phyloP scores from a whole-genome alignment of 2,888 invertebrate species.

The Dusona sp. region DNA sequence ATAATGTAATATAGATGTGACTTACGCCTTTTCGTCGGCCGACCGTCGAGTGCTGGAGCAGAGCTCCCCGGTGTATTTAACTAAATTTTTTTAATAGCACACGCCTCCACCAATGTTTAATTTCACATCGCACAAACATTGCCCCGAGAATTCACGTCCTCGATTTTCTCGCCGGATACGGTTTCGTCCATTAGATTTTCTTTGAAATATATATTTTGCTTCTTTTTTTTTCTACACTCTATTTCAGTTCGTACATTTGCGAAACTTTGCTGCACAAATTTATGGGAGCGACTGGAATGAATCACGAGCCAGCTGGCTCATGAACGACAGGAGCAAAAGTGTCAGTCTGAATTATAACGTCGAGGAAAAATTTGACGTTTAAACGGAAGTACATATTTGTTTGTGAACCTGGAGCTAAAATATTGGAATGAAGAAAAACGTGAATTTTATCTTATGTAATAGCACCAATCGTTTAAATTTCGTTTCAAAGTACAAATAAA shows the following conservation, averaged over 20 bases:
- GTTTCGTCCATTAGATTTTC: conserved; percentile 48
- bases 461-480: no score
- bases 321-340: conserved; percentile 10
- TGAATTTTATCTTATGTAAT: not conserved
- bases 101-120: conserved; percentile 57
- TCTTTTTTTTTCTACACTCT: conserved; percentile 26
- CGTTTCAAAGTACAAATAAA: no score
- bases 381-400: conserved; percentile 17
- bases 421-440: not conserved
- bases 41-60: not conserved
- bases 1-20: not conserved
- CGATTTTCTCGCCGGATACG: conserved; percentile 25
- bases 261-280: conserved; percentile 52
- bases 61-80: conserved; percentile 29
- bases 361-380: conserved; percentile 21
- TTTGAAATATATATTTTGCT: conserved; percentile 25
- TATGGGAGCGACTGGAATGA: conserved; percentile 40
- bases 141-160: conserved; percentile 29
- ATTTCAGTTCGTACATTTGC: conserved; percentile 26
- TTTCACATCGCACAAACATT: conserved; percentile 47
- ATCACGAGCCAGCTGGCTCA: conserved; percentile 24
- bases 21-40: conserved; percentile 2
- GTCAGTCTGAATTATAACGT: conserved; percentile 38
- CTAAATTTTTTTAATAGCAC: conserved; percentile 38
- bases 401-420: conserved; percentile 3